phyloP scores from a whole-genome alignment of 2,113 vertebrate genomes.

The Tyrannus savana region DNA sequence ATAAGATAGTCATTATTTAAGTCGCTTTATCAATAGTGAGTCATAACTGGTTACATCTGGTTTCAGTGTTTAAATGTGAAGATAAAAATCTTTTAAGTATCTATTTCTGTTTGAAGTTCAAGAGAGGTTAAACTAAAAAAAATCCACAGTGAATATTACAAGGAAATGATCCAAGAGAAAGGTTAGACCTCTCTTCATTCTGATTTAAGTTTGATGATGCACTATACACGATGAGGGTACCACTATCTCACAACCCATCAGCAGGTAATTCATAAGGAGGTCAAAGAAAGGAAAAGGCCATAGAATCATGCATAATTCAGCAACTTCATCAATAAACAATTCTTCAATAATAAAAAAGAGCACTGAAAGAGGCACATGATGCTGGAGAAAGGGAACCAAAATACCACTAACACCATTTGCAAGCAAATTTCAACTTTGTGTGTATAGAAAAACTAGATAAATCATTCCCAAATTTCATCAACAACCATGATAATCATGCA shows the following conservation, averaged over 20 bases:
- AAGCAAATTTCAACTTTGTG: not conserved
- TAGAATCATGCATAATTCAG: slow-evolving; percentile 48
- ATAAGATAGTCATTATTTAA: not conserved
- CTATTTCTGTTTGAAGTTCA: not conserved
- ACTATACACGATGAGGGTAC: slow-evolving; percentile 20
- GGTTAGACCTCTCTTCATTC: not conserved
- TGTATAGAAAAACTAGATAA: not conserved
- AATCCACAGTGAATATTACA: not conserved
- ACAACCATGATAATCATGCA: not conserved
- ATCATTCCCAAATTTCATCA: not conserved
- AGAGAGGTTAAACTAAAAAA: not conserved
- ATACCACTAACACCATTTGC: not conserved
- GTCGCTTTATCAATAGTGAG: not conserved
- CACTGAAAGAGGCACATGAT: not conserved
- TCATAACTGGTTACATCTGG: not conserved
- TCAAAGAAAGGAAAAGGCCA: slow-evolving; percentile 43
- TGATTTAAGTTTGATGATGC: slow-evolving; percentile 48
- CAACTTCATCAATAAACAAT: slow-evolving; percentile 54
- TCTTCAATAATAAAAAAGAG: slow-evolving; percentile 35
- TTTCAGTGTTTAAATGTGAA: not conserved
- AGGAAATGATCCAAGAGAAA: not conserved
- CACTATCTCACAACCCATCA: slow-evolving; percentile 21
- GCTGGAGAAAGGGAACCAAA: not conserved
- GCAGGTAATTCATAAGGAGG: slow-evolving; percentile 36
- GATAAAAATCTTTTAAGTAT: not conserved